Conservation (phyloP, 2,113 vertebrate species). For the Ceyx cyanopectus region DNA sequence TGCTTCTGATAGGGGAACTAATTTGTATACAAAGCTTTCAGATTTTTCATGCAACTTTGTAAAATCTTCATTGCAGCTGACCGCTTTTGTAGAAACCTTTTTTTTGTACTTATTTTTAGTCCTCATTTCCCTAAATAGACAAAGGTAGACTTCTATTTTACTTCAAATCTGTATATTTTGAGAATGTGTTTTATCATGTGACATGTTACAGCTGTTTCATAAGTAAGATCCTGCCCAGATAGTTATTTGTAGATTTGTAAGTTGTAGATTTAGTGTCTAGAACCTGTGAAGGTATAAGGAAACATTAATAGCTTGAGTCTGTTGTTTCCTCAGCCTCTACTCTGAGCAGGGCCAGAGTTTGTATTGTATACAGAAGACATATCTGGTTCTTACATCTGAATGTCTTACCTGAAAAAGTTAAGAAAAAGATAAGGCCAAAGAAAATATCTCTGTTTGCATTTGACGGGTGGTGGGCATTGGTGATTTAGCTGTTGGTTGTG, state of each 20-base stretch:
- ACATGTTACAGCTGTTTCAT: rapidly evolving
- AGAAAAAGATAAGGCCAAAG: neutral
- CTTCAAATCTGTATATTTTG: neutral
- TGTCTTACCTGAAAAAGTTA: neutral
- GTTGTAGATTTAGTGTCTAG: neutral
- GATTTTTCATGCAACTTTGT: neutral
- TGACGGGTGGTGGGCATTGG: neutral
- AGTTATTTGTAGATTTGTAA: neutral
- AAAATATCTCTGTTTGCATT: neutral
- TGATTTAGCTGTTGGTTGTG: neutral
- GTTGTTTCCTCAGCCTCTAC: neutral
- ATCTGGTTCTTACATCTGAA: neutral
- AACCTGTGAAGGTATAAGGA: neutral
- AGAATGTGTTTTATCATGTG: neutral
- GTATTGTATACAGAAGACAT: neutral
- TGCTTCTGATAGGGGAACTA: neutral
- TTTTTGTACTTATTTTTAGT: neutral
- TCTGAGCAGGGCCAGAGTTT: neutral
- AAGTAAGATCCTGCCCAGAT: neutral
- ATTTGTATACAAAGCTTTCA: neutral
- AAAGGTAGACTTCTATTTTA: neutral
- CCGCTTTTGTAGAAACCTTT: neutral
- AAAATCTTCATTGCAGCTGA: neutral
- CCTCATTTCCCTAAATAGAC: neutral
- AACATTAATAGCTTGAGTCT: neutral